Evolutionary conservation across 2,888 invertebrate genomes (phyloP), one percentile per base, ranked within the genome.

Genomic region (Drosophila eohydei): DNA sequence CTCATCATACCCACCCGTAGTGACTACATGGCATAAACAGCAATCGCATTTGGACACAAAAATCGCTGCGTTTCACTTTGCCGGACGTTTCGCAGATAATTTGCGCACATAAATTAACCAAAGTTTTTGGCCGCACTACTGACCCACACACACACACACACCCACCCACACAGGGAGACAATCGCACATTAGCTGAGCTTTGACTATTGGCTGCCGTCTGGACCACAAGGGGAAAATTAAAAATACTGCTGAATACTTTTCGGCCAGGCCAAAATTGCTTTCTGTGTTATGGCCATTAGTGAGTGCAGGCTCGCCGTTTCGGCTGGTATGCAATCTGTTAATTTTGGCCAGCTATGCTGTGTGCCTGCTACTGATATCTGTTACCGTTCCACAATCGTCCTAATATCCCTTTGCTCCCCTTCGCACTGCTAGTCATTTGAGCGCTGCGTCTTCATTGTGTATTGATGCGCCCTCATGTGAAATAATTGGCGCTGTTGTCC

Each of bases 381-480:
- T 41, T 16, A n/a, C 36, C 41, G 28, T 36, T 3, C 51, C 26
- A 32, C 54, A 36, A n/a, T n/a, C 7, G 3, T n/a, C 16, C 28
- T 34, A 52, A 12, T 0, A 21, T 16, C 0, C 9, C 41, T 14
- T 8, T 26, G 4, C 9, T 28, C 26, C 5, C 40, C 43, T 16
- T 28, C 21, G 32, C 43, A 8, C 38, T 34, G 6, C 36, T 36
- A 16, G 7, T 28, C 54, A 38, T 51, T 41, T 56, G 65, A 66
- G 46, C 51, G 65, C 43, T 58, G 14, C 32, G 55, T 66, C 71
- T 69, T 70, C 76, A 72, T 72, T 88, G 74, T 65, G 78, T 73
- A 89, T 81, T 81, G 81, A 88, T 85, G 86, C 70, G 79, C 86
- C 74, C 72, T 81, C 86, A 89, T 81, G 88, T 78, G 86, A 87